Evolutionary conservation across 2,888 invertebrate genomes (phyloP), one percentile per base, ranked within the genome.

Genomic region (Physocephala rufipes): DNA sequence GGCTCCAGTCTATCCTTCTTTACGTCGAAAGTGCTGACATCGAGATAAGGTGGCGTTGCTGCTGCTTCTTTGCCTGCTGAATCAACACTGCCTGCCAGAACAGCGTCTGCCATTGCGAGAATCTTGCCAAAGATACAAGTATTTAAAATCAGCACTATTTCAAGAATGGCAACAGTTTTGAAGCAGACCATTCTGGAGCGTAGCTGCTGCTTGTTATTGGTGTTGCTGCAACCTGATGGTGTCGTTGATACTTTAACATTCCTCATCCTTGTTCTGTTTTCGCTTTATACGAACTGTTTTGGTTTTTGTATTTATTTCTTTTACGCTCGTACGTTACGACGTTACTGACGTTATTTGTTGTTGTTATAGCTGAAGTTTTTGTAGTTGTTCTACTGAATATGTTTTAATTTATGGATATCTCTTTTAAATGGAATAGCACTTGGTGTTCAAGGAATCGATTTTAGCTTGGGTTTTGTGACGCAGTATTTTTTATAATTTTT

Each of bases 171-270:
- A 55, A 30, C 43, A 45, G 7, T 19, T 26, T 2, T 43, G 24
- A 19, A 19, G 30, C 61, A n/a, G 45, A 61, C 49, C 55, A 19
- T 28, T 13, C 21, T n/a, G 7, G 53, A 55, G 43, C 36, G 30
- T 21, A 19, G 70, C 24, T 7, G 70, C n/a, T 24, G 21, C 36
- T 19, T 63, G 49, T 24, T n/a, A 9, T 24, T n/a, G 36, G 4
- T 36, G 66, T 19, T n/a, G 61, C n/a, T 24, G 61, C 43, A 16
- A 55, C 65, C 28, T 51, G 70, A 58, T 65, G 65, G 65, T 67
- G 71, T 71, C 55, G 67, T 45, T 21, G 67, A 47, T 71, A 28
- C 65, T 24, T 51, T 53, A 16, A 55, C 26, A 67, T 67, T 71
- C 58, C 15, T 21, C 28, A 13, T 26, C 28, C 58, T 24, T 24